Conservation (phyloP, 2,888 invertebrate genomes). For the Tipula vernalis region DNA sequence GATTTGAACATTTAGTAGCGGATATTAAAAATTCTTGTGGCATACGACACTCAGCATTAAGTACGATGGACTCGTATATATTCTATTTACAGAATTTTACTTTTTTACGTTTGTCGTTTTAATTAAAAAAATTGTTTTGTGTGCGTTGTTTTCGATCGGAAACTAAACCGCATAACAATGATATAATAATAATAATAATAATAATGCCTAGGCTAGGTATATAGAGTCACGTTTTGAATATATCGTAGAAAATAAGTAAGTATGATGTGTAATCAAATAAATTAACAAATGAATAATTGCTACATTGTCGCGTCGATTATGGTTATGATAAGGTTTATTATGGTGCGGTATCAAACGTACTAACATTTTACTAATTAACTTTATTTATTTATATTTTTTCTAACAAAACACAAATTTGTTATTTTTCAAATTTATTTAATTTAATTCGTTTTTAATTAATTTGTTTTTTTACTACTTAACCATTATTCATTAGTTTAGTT, state of each 20-base stretch:
- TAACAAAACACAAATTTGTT: neutral
- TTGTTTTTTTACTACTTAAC: neutral
- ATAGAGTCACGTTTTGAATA: neutral
- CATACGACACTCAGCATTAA: neutral
- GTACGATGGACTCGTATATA: neutral
- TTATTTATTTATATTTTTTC: neutral
- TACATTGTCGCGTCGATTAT: neutral
- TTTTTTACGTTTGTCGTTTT: neutral
- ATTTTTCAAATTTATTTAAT: neutral
- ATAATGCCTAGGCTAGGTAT: neutral
- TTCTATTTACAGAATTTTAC: neutral
- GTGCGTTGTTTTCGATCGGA: neutral
- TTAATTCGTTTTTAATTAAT: neutral
- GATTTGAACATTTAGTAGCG: neutral
- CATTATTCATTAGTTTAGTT: too few species aligned
- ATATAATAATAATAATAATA: neutral
- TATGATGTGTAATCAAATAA: neutral
- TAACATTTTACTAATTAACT: neutral
- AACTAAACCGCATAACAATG: neutral
- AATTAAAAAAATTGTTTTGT: neutral
- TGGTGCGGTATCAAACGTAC: neutral
- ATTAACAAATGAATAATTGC: neutral
- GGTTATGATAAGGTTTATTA: neutral
- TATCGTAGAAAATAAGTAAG: neutral
- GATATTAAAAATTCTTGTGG: neutral